A percentile compares a stretch with the other conserved stretches of the same genome.
These are phyloP conservation scores for Zaprionus africanus DNA, from an alignment of 1,140 invertebrate species.

Conservation along the genomic window DNA sequence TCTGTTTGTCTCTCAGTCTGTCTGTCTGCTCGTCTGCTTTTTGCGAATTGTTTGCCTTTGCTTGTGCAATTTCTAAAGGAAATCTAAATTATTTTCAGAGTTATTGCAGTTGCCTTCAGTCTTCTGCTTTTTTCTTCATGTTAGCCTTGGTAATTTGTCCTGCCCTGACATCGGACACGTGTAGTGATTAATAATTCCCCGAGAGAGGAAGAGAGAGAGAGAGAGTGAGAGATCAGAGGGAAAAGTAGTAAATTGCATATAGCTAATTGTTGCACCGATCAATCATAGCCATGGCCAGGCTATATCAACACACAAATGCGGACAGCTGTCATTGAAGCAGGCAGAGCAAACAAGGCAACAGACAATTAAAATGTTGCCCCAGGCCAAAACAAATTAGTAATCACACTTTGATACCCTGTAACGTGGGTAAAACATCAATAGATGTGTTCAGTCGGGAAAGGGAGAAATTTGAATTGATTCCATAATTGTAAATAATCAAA, in stretches of 20 bases:
- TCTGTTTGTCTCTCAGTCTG: constrained; percentile 2
- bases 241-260: not conserved
- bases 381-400: not conserved
- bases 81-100: constrained; percentile 80
- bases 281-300: constrained; percentile 60
- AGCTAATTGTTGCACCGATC: constrained; percentile 37
- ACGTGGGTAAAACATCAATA: too few relatives aligned
- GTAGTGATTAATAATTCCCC: constrained; percentile 69
- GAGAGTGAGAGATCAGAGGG: constrained; percentile 1
- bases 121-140: constrained; percentile 54
- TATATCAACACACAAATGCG: constrained; percentile 45
- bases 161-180: constrained; percentile 64
- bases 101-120: constrained; percentile 60
- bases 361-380: constrained; percentile 44
- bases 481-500: too few relatives aligned
- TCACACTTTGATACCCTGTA: not conserved
- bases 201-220: not conserved
- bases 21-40: constrained; percentile 9
- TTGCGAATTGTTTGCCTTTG: constrained; percentile 25
- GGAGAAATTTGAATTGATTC: too few relatives aligned
- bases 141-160: constrained; percentile 61
- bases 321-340: constrained; percentile 60
- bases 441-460: too few relatives aligned
- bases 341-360: constrained; percentile 44
- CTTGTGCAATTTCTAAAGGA: constrained; percentile 51